These are phyloP conservation scores for Rhizoglyphus robini DNA, from an alignment of 1,140 invertebrate species.

Conservation along the genomic window DNA sequence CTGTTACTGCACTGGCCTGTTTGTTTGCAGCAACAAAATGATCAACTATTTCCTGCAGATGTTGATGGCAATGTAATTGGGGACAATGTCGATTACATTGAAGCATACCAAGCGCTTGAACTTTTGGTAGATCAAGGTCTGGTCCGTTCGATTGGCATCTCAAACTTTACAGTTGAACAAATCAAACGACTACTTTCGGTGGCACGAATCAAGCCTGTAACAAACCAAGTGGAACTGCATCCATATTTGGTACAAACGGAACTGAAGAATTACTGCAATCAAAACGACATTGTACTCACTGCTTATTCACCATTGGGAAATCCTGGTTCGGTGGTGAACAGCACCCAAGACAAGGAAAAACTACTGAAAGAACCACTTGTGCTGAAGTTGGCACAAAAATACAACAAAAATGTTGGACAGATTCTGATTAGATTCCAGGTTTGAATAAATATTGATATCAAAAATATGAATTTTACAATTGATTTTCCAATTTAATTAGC, in stretches of 20 bases:
- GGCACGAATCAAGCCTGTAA: conserved; percentile 22
- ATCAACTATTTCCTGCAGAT: conserved; percentile 31
- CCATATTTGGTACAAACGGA: conserved; percentile 29
- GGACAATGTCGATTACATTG: conserved; percentile 19
- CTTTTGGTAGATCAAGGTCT: conserved; percentile 30
- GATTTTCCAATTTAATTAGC: neutral
- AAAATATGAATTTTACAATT: neutral
- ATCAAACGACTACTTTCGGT: conserved; percentile 23
- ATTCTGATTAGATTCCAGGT: conserved; percentile 19
- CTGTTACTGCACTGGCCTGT: conserved; percentile 25
- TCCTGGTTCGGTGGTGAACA: conserved; percentile 29
- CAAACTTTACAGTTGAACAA: conserved; percentile 34
- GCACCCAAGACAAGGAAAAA: neutral
- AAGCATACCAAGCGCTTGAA: conserved; percentile 31
- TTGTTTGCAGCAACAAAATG: conserved; percentile 21
- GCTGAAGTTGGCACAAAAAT: conserved; percentile 10
- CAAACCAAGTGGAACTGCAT: conserved; percentile 30
- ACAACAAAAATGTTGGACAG: conserved; percentile 15
- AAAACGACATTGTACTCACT: conserved; percentile 31
- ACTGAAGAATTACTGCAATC: conserved; percentile 29
- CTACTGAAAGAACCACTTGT: conserved; percentile 15
- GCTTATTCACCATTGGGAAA: conserved; percentile 34
- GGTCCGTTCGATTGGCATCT: conserved; percentile 35
- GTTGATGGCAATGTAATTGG: conserved; percentile 12
- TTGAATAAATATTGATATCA: neutral